These are phyloP conservation scores for Tragelaphus imberbis DNA, from an alignment of 2,113 vertebrate species.

Conservation along the genomic window DNA sequence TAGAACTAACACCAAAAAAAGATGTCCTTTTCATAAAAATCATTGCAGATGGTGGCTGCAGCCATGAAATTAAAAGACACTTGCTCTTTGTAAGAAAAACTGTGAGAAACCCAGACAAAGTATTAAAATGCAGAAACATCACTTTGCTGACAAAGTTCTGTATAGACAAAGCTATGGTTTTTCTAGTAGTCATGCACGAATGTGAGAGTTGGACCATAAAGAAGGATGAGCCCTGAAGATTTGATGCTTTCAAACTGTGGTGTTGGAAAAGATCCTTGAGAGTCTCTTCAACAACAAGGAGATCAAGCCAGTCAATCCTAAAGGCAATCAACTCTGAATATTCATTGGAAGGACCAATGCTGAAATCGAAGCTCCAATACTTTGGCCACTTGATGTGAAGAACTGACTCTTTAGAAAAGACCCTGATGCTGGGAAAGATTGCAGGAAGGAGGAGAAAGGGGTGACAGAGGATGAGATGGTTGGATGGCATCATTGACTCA, in stretches of 20 bases:
- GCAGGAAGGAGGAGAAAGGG: background rate
- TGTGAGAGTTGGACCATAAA: background rate
- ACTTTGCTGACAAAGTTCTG: background rate
- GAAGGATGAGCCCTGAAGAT: fast-evolving
- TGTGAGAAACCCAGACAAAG: background rate
- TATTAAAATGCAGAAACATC: background rate
- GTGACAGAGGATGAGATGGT: background rate
- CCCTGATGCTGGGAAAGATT: background rate
- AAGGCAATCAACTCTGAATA: background rate
- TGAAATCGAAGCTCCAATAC: background rate
- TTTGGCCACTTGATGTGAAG: background rate
- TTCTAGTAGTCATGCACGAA: background rate
- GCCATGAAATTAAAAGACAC: background rate
- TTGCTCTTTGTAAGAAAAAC: background rate
- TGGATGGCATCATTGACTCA: background rate
- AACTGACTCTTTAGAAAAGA: background rate
- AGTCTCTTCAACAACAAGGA: background rate
- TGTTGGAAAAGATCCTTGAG: background rate
- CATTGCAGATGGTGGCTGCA: background rate
- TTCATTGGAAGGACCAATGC: background rate
- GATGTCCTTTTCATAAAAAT: background rate
- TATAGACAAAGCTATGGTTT: background rate
- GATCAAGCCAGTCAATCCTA: background rate
- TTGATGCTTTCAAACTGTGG: background rate
- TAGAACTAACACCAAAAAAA: too few species aligned